Base-by-base conservation (phyloP, 2,888 invertebrate species). In the Helobdella robusta region DNA sequence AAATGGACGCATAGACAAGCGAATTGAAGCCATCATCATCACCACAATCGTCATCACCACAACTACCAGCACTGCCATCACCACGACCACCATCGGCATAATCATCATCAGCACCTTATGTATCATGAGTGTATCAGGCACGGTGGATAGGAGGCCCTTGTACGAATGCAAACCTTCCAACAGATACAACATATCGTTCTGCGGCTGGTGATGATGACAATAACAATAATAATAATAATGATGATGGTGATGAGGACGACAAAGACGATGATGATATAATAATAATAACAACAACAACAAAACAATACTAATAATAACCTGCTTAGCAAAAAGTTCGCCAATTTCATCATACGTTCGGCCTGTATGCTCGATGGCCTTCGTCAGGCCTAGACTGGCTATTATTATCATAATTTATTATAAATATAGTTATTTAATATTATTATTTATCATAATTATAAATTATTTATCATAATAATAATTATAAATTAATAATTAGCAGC, bases 141-240 rank as follows among this genome's bases (percentile, higher is more conserved):
- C 91, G 67, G 86, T 86, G 66, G 86, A 85, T 8, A 95, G 86
- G 65, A 95, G 86, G 63, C 97, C 97, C 79, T 91, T 89, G 82
- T 95, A 95, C 72, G 95, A 87, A 76, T 92, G 91, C 70, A 97
- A 84, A 73, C 89, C 88, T 79, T 97, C 94, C 58, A 88, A 86
- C 34, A 95, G 83, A 0, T 91, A 91, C 73, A 91, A 89, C 87
- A 75, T 70, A 68, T 79, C 79, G 66, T 73, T 84, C 34, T 67
- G 69, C 6, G 79, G 79, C 78, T 79, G 66, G 23, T 18, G 11
- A 15, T 40, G 11, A 40, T 40, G 11, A 40, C 44, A 8, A 40
- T 15, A 8, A 40, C 44, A 8, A 15, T 40, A 8, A 8, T 40
- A 8, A 40, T 40, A 8, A 40, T 35, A 34, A 36, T 6, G 5